Percentiles rank a stretch among this genome's conserved stretches.
Conservation (phyloP, 2,888 invertebrate genomes). For the Hydraecia micacea region DNA sequence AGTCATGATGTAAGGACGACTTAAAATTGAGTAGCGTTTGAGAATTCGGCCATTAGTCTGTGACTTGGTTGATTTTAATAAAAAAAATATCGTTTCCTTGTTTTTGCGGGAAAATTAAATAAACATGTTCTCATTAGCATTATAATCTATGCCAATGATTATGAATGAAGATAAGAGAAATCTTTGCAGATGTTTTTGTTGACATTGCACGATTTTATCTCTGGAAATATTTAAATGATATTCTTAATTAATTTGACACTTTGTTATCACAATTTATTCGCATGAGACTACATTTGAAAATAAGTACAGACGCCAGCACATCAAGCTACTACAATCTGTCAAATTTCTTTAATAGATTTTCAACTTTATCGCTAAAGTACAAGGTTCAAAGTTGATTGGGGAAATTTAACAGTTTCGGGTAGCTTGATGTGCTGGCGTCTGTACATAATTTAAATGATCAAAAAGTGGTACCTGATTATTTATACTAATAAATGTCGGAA, state of each 20-base stretch:
- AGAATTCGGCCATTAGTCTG: constrained; percentile 19
- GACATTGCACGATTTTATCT: background rate
- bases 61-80: constrained; percentile 49
- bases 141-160: background rate
- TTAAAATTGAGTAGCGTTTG: constrained; percentile 28
- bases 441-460: background rate
- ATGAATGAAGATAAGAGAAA: constrained; percentile 1
- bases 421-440: no score
- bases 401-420: no score
- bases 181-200: background rate
- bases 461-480: background rate
- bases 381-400: no score
- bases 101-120: background rate
- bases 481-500: background rate
- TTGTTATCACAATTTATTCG: background rate
- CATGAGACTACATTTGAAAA: background rate
- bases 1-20: background rate
- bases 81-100: background rate
- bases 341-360: no score
- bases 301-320: no score
- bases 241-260: background rate
- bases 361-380: no score
- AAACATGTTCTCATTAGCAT: constrained; percentile 6
- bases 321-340: no score
- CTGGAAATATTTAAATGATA: background rate